Base-by-base conservation (phyloP, 1,140 invertebrate species). In the Gonatopus flavifemur region DNA sequence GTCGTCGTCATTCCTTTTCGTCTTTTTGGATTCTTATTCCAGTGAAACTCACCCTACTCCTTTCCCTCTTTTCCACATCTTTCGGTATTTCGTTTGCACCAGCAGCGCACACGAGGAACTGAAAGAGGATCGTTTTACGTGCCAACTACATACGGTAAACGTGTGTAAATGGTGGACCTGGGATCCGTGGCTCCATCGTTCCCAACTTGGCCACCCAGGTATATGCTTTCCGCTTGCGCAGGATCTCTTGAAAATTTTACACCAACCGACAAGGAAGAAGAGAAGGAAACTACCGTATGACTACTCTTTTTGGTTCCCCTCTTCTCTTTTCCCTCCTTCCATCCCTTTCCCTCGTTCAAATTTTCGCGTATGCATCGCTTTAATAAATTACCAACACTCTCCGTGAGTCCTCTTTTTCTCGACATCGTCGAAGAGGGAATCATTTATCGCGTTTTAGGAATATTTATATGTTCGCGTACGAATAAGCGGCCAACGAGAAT, bases 61-160 rank as follows among this genome's bases (percentile, higher is more conserved):
- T 51, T 40, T 49, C 33, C 24, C 55, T 50, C 22, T 38, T 19
- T 36, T 15, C 16, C 46, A 49, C 57, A 60, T 36, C 21, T 62
- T 60, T 54, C 50, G 45, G 15, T 35, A 9, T 35, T 24, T n/a
- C n/a, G n/a, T n/a, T n/a, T n/a, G n/a, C n/a, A n/a, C n/a, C n/a
- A n/a, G 3, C 13, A 15, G 3, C 18, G 25, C 8, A 15, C 32
- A 7, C n/a, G n/a, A n/a, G n/a, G n/a, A n/a, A n/a, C n/a, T n/a
- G n/a, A n/a, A n/a, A n/a, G n/a, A n/a, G 44, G 59, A 62, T 54
- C 59, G 58, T 54, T 62, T 62, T 62, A 62, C 59, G 58, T 54
- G 50, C 42, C 45, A 25, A 28, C 22, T 60, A 56, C 56, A 52
- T 45, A 25, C 49, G 7, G 36, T 24, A 52, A 49, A 48, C 50